These are phyloP conservation scores for Megathymus violae DNA, from an alignment of 1,140 invertebrate genomes.

Conservation along the genomic window DNA sequence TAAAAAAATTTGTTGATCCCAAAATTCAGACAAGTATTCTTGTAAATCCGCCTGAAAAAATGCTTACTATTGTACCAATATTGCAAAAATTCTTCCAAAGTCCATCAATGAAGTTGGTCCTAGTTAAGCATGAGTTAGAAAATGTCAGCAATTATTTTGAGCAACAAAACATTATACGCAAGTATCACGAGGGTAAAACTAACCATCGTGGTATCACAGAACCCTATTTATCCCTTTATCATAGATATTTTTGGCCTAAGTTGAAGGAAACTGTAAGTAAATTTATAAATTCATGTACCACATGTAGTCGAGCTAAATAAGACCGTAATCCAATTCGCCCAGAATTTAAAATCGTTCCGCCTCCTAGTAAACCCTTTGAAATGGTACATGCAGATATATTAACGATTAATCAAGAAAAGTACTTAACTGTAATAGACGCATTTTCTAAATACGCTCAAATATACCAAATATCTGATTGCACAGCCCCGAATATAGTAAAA, in stretches of 20 bases:
- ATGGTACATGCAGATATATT: slow-evolving; percentile 14
- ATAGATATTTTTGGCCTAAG: slow-evolving; percentile 19
- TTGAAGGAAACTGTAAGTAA: slow-evolving; percentile 5
- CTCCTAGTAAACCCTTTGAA: slow-evolving; percentile 16
- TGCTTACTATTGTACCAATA: slow-evolving; percentile 27
- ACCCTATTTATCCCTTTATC: slow-evolving; percentile 23
- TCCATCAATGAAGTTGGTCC: slow-evolving; percentile 28
- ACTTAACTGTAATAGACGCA: slow-evolving; percentile 6
- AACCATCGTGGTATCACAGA: slow-evolving; percentile 35
- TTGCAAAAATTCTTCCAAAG: slow-evolving; percentile 31
- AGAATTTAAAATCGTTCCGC: slow-evolving; percentile 9
- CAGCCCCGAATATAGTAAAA: slow-evolving; percentile 18
- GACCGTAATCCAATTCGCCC: slow-evolving; percentile 10
- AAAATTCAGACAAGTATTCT: slow-evolving; percentile 29
- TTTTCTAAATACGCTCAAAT: slow-evolving; percentile 22
- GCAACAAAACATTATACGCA: slow-evolving; percentile 25
- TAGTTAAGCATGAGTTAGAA: slow-evolving; percentile 26
- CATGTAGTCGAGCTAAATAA: slow-evolving; percentile 11
- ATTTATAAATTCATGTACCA: slow-evolving; percentile 4
- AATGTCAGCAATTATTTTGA: slow-evolving; percentile 23
- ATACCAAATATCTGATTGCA: slow-evolving; percentile 11
- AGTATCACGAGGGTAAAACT: slow-evolving; percentile 36
- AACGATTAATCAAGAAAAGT: slow-evolving; percentile 9
- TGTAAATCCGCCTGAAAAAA: slow-evolving; percentile 23
- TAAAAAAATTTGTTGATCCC: slow-evolving; percentile 34